A percentile compares a stretch with the other conserved stretches of the same genome.
Conservation (phyloP, 30 jellyfish, hydroid and myxozoan species). For the Turritopsis dohrnii region DNA sequence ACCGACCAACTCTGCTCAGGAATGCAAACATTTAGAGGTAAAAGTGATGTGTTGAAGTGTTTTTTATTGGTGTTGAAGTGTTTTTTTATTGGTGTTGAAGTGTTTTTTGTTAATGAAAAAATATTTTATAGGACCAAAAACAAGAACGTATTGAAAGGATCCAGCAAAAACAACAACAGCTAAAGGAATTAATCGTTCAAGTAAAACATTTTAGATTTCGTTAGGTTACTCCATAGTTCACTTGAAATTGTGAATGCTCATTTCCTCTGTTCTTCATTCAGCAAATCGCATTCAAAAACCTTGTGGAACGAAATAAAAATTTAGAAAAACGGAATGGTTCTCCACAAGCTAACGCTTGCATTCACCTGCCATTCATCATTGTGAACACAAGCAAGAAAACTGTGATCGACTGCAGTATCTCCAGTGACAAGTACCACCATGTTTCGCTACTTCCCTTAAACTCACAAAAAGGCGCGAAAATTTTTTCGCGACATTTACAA, state of each 20-base stretch:
- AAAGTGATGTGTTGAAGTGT: too few species aligned
- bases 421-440: slow-evolving; percentile 95
- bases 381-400: slow-evolving; percentile 94
- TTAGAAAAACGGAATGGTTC: slow-evolving; percentile 62
- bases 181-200: slow-evolving; percentile 87
- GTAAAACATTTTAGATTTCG: too few species aligned
- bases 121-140: slow-evolving; percentile 55
- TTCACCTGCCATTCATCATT: slow-evolving; percentile 89
- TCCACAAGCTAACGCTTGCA: slow-evolving; percentile 81
- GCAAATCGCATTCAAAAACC: slow-evolving; percentile 92
- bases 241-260: too few species aligned
- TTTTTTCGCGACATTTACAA: too few species aligned
- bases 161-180: slow-evolving; percentile 86
- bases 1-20: slow-evolving; percentile 99
- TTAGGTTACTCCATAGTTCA: too few species aligned
- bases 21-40: slow-evolving; percentile 89
- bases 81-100: too few species aligned
- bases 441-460: not conserved
- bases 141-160: slow-evolving; percentile 78
- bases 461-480: not conserved
- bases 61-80: too few species aligned
- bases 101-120: not conserved
- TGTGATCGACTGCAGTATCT: slow-evolving; percentile 94
- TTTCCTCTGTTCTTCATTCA: slow-evolving; percentile 4
- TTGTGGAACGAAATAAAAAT: slow-evolving; percentile 84